Conservation (phyloP, 2,797 vertebrate species). For the Oceanodroma leucorhoa region DNA sequence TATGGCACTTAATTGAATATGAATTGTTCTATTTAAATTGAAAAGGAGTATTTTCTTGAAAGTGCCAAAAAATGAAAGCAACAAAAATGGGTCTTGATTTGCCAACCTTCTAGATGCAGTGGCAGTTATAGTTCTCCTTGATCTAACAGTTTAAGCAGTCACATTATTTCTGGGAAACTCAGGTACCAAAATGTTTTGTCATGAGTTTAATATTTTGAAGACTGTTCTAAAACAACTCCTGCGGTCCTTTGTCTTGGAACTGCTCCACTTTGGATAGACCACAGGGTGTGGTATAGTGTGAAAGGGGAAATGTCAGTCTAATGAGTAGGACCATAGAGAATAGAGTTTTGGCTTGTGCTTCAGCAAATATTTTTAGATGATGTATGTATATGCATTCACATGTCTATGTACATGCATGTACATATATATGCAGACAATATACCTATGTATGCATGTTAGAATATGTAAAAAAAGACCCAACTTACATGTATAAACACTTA, state of each 20-base stretch:
- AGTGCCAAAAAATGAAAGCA: not conserved
- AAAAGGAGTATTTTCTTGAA: not conserved
- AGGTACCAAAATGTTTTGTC: not conserved
- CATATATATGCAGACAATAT: not conserved
- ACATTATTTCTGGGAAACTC: not conserved
- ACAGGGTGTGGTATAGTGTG: not conserved
- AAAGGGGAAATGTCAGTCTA: not conserved
- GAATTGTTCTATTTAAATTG: not conserved
- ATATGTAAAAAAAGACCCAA: fast-evolving
- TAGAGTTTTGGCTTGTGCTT: not conserved
- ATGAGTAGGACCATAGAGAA: not conserved
- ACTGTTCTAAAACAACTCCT: not conserved
- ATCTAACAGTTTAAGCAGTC: not conserved
- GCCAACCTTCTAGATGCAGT: not conserved
- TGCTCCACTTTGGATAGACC: not conserved
- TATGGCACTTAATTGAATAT: not conserved
- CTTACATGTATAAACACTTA: not conserved
- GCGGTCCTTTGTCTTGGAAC: not conserved
- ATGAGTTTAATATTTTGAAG: not conserved
- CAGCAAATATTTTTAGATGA: not conserved
- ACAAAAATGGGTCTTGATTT: not conserved
- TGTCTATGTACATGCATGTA: not conserved
- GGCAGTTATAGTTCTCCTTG: not conserved
- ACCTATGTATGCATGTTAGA: not conserved
- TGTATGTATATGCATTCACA: not conserved